phyloP scores from a whole-genome alignment of 2,888 invertebrate species.

The Apodemia mormo region DNA sequence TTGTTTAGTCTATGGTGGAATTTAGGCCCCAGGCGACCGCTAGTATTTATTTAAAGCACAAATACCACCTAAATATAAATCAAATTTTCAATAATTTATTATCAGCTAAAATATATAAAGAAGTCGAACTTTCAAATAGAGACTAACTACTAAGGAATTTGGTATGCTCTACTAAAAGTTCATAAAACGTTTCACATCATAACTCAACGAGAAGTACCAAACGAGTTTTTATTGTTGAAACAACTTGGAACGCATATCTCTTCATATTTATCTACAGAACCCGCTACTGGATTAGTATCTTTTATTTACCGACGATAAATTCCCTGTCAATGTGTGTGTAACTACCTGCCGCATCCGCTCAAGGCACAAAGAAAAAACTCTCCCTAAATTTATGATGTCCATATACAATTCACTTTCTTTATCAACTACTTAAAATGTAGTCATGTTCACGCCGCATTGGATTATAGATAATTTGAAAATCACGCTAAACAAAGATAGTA shows the following conservation, averaged over 20 bases:
- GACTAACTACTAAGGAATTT: neutral
- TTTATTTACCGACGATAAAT: constrained; percentile 53
- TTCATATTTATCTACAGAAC: constrained; percentile 37
- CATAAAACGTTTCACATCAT: constrained; percentile 25
- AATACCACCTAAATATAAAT: no score
- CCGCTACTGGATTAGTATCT: constrained; percentile 41
- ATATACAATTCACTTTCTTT: constrained; percentile 54
- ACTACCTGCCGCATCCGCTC: constrained; percentile 67
- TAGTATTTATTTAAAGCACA: no score
- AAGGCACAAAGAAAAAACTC: constrained; percentile 45
- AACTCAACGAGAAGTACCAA: constrained; percentile 21
- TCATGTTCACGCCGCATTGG: constrained; percentile 44
- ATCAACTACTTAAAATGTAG: constrained; percentile 41
- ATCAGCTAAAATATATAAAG: no score
- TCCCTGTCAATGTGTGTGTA: constrained; percentile 59
- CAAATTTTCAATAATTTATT: no score
- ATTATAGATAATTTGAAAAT: constrained; percentile 40
- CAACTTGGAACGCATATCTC: constrained; percentile 24
- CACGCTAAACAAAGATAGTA: constrained; percentile 38
- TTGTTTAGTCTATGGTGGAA: no score
- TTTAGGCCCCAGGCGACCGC: no score
- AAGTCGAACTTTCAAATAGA: no score
- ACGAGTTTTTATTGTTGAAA: constrained; percentile 14
- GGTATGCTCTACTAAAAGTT: constrained; percentile 13
- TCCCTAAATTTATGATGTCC: constrained; percentile 52